Evolutionary conservation across 2,888 invertebrate species (phyloP).

Genomic region (Artemia sinica): DNA sequence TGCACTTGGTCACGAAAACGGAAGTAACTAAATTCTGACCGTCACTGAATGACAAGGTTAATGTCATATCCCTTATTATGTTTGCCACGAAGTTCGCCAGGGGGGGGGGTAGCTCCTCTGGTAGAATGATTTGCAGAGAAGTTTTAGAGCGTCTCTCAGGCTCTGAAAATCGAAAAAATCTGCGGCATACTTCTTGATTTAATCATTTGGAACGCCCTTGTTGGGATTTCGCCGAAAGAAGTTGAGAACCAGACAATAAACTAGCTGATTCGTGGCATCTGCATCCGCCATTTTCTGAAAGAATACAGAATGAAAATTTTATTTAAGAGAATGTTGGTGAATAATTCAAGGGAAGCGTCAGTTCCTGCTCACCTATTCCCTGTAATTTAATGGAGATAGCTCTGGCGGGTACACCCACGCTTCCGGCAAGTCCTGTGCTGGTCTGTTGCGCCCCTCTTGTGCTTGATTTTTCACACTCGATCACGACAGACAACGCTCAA

Average conservation of each 20-base stretch:
- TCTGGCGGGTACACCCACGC: no score
- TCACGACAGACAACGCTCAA: no score
- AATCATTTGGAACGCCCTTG: background rate
- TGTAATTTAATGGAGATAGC: no score
- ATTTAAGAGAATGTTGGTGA: no score
- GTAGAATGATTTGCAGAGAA: slow-evolving; percentile 12
- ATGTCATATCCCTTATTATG: background rate
- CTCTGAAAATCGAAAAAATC: slow-evolving; percentile 2
- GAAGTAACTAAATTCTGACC: background rate
- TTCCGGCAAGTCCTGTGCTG: no score
- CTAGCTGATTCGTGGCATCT: background rate
- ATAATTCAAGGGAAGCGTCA: no score
- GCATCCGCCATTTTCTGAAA: background rate
- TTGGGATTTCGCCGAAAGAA: background rate
- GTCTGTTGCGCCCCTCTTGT: no score
- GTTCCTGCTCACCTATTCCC: no score
- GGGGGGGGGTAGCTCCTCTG: background rate
- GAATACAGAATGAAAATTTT: background rate
- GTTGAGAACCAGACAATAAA: background rate
- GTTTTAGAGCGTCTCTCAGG: background rate
- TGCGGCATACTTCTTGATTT: background rate
- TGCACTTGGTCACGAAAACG: background rate
- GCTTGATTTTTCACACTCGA: no score
- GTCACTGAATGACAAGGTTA: background rate
- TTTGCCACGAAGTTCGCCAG: no score